phyloP scores from a whole-genome alignment of 2,888 invertebrate species.

The Chymomyza procnemis region DNA sequence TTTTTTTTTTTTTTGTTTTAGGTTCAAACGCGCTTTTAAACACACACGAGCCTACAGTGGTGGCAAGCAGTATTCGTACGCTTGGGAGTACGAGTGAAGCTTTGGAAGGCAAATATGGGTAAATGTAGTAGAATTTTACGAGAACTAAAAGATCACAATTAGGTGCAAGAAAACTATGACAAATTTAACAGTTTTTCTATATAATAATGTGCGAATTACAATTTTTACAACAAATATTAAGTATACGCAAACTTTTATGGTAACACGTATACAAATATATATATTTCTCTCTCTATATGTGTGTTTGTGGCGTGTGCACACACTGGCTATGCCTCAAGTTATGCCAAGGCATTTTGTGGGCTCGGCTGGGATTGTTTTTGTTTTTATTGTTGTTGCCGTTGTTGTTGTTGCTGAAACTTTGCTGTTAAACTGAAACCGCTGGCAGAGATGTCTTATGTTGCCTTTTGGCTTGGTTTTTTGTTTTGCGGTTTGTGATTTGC shows the following conservation, averaged over 20 bases:
- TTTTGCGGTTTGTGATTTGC: conserved; percentile 29
- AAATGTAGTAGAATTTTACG: too few relatives aligned
- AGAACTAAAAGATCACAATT: too few relatives aligned
- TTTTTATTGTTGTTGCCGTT: too few relatives aligned
- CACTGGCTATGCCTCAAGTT: conserved; percentile 37
- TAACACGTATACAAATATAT: background rate
- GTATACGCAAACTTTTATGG: too few relatives aligned
- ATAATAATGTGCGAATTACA: too few relatives aligned
- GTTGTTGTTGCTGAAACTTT: background rate
- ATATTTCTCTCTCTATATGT: background rate
- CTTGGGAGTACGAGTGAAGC: too few relatives aligned
- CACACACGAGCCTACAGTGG: background rate
- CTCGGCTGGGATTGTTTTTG: background rate
- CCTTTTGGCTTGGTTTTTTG: conserved; percentile 16
- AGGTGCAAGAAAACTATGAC: too few relatives aligned
- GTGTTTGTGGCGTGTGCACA: background rate
- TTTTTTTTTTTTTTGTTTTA: conserved; percentile 23
- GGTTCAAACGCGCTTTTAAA: background rate
- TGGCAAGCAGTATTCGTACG: too few relatives aligned
- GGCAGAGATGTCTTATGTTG: conserved; percentile 21
- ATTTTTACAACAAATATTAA: too few relatives aligned
- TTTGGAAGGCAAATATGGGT: too few relatives aligned
- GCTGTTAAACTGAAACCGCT: conserved; percentile 47
- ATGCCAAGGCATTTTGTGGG: conserved; percentile 16
- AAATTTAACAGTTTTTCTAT: too few relatives aligned